Conservation (phyloP, 2,888 invertebrate species). For the Anaspis maculata region DNA sequence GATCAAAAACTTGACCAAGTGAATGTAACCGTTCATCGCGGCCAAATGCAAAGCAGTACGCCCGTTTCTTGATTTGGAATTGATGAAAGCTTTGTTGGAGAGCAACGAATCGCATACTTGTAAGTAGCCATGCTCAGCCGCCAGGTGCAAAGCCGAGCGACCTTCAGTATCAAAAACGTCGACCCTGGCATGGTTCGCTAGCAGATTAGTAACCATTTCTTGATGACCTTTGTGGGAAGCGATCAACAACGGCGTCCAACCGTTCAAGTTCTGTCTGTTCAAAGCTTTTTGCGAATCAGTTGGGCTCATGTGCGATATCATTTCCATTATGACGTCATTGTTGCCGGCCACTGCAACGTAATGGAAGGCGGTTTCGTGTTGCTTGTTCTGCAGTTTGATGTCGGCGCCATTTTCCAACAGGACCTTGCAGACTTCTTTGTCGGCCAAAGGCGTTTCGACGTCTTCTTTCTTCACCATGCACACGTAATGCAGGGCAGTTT, state of each 20-base stretch:
- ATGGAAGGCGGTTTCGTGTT: constrained; percentile 91
- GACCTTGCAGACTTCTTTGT: constrained; percentile 82
- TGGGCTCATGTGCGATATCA: constrained; percentile 83
- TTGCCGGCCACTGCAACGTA: constrained; percentile 92
- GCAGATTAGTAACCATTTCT: constrained; percentile 81
- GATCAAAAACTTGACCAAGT: constrained; percentile 83
- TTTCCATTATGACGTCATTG: constrained; percentile 88
- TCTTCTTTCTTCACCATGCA: constrained; percentile 82
- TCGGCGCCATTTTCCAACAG: constrained; percentile 89
- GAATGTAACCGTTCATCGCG: constrained; percentile 91
- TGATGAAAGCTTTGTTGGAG: constrained; percentile 96
- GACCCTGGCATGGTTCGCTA: constrained; percentile 92
- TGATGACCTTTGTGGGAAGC: constrained; percentile 91
- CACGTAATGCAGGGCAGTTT: constrained; percentile 89
- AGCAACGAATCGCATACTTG: constrained; percentile 84
- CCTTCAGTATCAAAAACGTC: constrained; percentile 98
- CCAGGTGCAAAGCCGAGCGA: constrained; percentile 88
- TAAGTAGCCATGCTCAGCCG: constrained; percentile 88
- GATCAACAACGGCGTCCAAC: constrained; percentile 95
- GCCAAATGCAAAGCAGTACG: constrained; percentile 95
- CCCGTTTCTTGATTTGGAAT: constrained; percentile 95
- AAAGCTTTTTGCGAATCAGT: constrained; percentile 89
- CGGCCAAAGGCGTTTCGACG: constrained; percentile 61
- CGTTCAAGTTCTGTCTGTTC: constrained; percentile 87
- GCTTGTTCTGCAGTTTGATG: constrained; percentile 74